Base-by-base conservation (phyloP, 2,888 invertebrate genomes). In the Ornithoptera priamus region DNA sequence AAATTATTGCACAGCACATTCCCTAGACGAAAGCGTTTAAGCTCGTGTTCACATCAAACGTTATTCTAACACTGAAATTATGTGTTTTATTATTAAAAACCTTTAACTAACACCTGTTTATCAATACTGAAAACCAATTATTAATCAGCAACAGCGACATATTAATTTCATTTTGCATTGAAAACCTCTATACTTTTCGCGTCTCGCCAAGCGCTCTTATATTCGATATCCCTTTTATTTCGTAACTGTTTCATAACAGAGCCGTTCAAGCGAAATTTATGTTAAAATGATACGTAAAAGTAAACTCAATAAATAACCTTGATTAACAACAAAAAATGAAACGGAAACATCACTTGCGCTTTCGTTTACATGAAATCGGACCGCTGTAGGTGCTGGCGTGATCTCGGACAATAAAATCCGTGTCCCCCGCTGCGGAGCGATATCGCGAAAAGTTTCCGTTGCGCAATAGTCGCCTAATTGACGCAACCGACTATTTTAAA, bases 361-460 rank as follows among this genome's bases (percentile, higher is more conserved):
- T 86, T 87, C 83, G 72, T 81, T 82, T 60, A 65, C 69, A 75
- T 73, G 75, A 78, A 81, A 79, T 78, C 75, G 78, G 77, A 79
- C 77, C 79, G 75, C 71, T 80, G 75, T 78, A 75, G 77, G 77
- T 74, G 78, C 76, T 85, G 80, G 83, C 88, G 88, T 90, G 89
- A 87, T 86, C 81, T 81, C 79, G 76, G 85, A 88, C 90, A 90
- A 89, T 90, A 87, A 88, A 77, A 78, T 76, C 75, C 78, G 71
- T 73, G 75, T 83, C 83, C 87, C 86, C 82, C 85, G 88, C 83
- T 81, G 81, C 77, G 80, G 83, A 84, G 86, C 82, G 85, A 87
- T 90, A 90, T 87, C 82, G 83, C 80, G 78, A 83, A 86, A 89
- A 88, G 86, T 86, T 83, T 77, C 77, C 60, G 74, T 91, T 90